These are phyloP conservation scores for Salmo trutta DNA, from an alignment of 2,797 vertebrate genomes.

Conservation along the genomic window DNA sequence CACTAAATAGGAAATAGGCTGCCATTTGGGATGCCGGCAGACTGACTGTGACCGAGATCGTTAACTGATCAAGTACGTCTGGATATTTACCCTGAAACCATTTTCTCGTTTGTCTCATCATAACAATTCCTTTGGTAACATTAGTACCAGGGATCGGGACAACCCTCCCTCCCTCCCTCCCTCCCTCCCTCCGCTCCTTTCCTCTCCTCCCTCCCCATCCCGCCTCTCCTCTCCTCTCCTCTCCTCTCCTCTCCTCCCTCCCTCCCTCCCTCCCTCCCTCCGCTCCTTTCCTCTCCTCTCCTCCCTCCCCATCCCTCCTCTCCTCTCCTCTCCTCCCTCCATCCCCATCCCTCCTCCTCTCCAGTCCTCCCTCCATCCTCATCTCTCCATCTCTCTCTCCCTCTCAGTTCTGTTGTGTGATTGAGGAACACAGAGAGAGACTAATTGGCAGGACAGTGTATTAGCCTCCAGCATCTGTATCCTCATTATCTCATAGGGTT, in stretches of 20 bases:
- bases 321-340: too few relatives aligned
- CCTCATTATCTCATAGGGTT: conserved; percentile 50
- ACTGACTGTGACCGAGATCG: not conserved
- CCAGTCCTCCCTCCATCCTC: not conserved
- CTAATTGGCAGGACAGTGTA: conserved; percentile 53
- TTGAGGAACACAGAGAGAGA: conserved; percentile 41
- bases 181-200: too few relatives aligned
- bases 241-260: too few relatives aligned
- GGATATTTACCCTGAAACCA: not conserved
- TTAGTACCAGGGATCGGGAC: not conserved
- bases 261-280: too few relatives aligned
- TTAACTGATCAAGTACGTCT: not conserved
- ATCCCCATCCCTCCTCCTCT: not conserved
- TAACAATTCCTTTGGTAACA: conserved; percentile 24
- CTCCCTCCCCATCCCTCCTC: too few relatives aligned
- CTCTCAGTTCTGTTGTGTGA: conserved; percentile 6
- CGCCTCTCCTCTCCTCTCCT: not conserved
- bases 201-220: too few relatives aligned
- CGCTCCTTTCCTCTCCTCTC: too few relatives aligned
- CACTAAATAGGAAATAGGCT: not conserved
- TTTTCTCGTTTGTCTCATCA: conserved; percentile 23
- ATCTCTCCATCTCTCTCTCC: not conserved
- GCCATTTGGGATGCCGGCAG: not conserved
- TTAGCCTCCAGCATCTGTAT: conserved; percentile 45
- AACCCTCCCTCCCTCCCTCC: not conserved